Conservation (phyloP, 2,113 vertebrate species). For the Porphyrio hochstetteri region DNA sequence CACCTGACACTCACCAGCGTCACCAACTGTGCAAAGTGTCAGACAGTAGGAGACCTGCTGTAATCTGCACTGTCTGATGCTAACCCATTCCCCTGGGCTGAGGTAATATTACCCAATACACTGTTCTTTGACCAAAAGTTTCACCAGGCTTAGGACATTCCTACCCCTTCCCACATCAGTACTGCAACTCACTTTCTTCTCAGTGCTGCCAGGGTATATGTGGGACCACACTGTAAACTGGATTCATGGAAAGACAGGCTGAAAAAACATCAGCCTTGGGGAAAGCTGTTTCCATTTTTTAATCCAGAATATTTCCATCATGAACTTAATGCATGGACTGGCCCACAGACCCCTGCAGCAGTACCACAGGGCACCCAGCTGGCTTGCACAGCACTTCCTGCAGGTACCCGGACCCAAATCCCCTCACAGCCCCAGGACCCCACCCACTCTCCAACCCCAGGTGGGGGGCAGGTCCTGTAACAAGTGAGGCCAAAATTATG, state of each 20-base stretch:
- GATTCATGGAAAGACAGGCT: background rate
- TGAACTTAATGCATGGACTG: background rate
- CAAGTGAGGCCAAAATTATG: background rate
- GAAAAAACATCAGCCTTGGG: background rate
- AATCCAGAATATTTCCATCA: background rate
- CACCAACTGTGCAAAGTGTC: background rate
- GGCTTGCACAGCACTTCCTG: background rate
- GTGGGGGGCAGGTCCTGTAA: background rate
- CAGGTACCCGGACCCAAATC: background rate
- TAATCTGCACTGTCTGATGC: background rate
- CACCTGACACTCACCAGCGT: background rate
- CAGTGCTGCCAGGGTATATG: background rate
- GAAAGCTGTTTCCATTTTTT: background rate
- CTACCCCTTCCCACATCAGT: background rate
- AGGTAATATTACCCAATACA: background rate
- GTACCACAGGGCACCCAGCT: accelerated
- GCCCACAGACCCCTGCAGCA: background rate
- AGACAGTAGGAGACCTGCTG: background rate
- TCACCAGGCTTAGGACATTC: background rate
- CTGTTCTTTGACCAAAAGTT: background rate
- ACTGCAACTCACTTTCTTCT: background rate
- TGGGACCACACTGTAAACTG: background rate
- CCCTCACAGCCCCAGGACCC: background rate
- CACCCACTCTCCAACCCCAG: background rate
- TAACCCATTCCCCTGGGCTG: accelerated